Percentiles rank a stretch among this genome's conserved stretches.
Conservation (phyloP, 2,888 invertebrate genomes). For the Pecten maximus region DNA sequence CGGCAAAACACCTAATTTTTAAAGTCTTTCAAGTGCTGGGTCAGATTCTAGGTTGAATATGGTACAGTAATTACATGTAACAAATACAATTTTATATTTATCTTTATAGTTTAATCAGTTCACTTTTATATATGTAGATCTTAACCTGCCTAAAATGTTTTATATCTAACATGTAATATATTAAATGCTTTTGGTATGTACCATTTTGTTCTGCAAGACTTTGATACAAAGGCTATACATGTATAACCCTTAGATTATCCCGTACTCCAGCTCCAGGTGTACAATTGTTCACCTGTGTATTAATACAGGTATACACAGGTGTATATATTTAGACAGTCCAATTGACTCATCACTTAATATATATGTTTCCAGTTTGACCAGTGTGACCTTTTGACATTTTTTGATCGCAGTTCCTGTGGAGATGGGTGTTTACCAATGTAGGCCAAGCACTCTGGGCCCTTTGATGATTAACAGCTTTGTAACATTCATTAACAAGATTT, state of each 20-base stretch:
- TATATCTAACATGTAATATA: not conserved
- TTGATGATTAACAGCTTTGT: too few relatives aligned
- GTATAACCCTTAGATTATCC: not conserved
- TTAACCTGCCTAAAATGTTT: too few relatives aligned
- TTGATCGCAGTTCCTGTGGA: not conserved
- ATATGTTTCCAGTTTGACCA: not conserved
- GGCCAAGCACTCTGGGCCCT: not conserved
- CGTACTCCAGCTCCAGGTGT: slow-evolving; percentile 18
- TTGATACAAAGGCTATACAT: not conserved
- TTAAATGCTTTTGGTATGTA: not conserved
- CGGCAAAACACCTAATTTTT: too few relatives aligned
- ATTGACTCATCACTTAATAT: slow-evolving; percentile 1
- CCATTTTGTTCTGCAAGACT: not conserved
- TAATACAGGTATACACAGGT: not conserved
- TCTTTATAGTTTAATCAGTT: too few relatives aligned
- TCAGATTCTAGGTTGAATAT: too few relatives aligned
- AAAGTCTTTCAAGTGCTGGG: too few relatives aligned
- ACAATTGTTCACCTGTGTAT: not conserved
- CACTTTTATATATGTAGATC: too few relatives aligned
- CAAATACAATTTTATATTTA: too few relatives aligned
- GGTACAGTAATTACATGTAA: too few relatives aligned
- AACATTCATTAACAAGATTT: too few relatives aligned
- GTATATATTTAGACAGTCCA: not conserved
- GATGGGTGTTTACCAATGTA: not conserved
- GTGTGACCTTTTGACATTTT: not conserved